These are phyloP conservation scores for Nansenia antarctica DNA, from an alignment of 2,113 vertebrate species.

Conservation along the genomic window DNA sequence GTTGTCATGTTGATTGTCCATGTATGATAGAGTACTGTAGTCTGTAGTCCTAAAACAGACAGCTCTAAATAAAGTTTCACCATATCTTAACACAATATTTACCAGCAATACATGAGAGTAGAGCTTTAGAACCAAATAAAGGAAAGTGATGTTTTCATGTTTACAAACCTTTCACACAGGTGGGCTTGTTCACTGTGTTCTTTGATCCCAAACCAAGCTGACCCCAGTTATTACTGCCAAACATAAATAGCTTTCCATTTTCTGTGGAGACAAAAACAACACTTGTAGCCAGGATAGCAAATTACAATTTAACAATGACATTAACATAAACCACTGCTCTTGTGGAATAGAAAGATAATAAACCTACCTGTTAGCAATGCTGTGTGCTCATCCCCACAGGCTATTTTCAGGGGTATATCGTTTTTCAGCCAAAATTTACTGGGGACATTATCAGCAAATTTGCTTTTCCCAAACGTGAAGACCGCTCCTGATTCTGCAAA, in stretches of 20 bases:
- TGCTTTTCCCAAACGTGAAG: conserved; percentile 96
- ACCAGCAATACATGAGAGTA: conserved; percentile 24
- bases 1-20: too few species aligned
- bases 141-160: not conserved
- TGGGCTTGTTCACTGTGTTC: conserved; percentile 83
- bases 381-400: conserved; percentile 94
- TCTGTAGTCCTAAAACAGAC: too few species aligned
- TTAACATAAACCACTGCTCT: not conserved
- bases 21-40: too few species aligned
- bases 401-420: conserved; percentile 80
- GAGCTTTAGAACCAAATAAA: not conserved
- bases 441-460: conserved; percentile 89
- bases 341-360: too few species aligned
- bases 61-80: too few species aligned
- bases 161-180: conserved; percentile 90
- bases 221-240: conserved; percentile 97
- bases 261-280: conserved; percentile 67
- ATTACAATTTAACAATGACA: not conserved
- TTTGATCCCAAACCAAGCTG: conserved; percentile 92
- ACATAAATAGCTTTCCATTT: conserved; percentile 93
- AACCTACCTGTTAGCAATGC: conserved; percentile 88
- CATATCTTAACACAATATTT: too few species aligned
- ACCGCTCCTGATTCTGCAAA: conserved; percentile 90
- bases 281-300: not conserved
- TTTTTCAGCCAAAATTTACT: conserved; percentile 98